Evolutionary conservation across 2,888 invertebrate genomes (phyloP).

Genomic region (Amphipyra tragopoginis): DNA sequence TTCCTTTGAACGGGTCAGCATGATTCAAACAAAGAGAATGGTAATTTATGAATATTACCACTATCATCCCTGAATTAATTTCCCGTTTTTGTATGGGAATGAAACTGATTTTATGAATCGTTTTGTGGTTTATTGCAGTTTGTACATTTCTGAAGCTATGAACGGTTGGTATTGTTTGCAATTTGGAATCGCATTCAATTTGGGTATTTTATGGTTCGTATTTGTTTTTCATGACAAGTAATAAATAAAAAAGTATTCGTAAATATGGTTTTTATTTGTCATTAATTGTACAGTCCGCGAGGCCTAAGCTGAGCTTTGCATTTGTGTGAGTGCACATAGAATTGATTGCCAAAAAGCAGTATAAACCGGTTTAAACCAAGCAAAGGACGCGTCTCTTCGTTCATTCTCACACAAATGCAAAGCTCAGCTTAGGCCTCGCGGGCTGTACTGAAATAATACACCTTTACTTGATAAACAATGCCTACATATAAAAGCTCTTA

Average conservation of each 20-base stretch:
- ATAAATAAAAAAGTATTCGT: not conserved
- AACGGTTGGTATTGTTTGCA: constrained; percentile 28
- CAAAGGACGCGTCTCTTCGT: no score
- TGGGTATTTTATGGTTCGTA: constrained; percentile 8
- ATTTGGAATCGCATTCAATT: constrained; percentile 22
- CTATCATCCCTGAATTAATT: constrained; percentile 54
- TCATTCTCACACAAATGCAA: no score
- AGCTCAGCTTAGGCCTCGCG: no score
- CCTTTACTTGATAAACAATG: no score
- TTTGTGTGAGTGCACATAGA: no score
- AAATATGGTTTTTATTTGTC: not conserved
- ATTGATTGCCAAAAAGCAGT: no score
- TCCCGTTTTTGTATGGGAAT: constrained; percentile 38
- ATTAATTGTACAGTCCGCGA: no score
- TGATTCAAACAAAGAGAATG: constrained; percentile 46
- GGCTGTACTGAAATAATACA: no score
- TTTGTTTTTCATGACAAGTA: not conserved
- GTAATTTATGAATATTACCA: constrained; percentile 54
- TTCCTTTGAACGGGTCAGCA: constrained; percentile 15
- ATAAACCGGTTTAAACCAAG: no score
- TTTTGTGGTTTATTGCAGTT: constrained; percentile 39
- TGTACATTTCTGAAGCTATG: constrained; percentile 17
- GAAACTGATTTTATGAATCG: constrained; percentile 44
- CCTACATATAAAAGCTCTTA: no score
- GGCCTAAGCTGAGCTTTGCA: no score